phyloP scores from a whole-genome alignment of 2,113 vertebrate species.

The Malurus elegans region DNA sequence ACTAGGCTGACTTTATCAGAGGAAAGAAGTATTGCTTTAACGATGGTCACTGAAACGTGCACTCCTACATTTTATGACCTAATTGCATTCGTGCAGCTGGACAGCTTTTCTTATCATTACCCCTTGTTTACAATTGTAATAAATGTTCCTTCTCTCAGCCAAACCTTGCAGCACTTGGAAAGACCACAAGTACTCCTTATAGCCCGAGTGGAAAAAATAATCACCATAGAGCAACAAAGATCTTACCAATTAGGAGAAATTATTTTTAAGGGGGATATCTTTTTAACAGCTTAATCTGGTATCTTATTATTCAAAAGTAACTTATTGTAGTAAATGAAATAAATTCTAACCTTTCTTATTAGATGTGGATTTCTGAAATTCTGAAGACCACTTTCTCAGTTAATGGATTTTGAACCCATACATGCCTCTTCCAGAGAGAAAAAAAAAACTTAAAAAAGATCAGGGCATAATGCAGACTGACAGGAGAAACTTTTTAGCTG shows the following conservation, averaged over 20 bases:
- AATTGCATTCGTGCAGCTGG: not conserved
- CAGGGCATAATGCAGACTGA: not conserved
- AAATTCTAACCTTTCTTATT: not conserved
- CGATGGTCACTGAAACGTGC: not conserved
- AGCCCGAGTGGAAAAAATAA: not conserved
- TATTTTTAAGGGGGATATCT: not conserved
- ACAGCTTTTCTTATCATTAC: not conserved
- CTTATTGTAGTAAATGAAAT: not conserved
- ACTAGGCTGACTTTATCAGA: not conserved
- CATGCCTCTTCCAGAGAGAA: not conserved
- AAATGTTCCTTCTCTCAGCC: not conserved
- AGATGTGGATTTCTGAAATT: not conserved
- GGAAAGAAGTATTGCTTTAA: not conserved
- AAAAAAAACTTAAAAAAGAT: not conserved
- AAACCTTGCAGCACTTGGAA: not conserved
- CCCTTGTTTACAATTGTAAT: not conserved
- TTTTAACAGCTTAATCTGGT: not conserved
- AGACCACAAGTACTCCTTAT: not conserved
- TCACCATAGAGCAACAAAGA: not conserved
- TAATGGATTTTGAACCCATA: not conserved
- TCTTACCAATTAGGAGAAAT: not conserved
- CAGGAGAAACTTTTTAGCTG: not conserved
- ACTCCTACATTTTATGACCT: not conserved
- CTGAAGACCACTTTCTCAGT: not conserved
- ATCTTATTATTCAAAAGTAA: not conserved